phyloP scores from a whole-genome alignment of 2,113 vertebrate species.

The Falcunculus frontatus region DNA sequence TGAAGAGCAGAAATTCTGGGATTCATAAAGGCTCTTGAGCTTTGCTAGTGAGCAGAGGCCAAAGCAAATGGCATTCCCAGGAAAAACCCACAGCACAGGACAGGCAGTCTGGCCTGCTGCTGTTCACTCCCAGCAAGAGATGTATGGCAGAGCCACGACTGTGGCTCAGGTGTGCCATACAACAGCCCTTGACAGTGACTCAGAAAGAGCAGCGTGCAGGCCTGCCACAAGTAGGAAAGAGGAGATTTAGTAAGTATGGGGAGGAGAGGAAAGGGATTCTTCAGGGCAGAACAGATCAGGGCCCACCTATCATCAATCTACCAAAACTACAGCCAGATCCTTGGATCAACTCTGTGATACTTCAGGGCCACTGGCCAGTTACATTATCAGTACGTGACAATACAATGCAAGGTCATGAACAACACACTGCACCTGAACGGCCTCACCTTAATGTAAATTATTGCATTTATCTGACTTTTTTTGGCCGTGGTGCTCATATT shows the following conservation, averaged over 20 bases:
- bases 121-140: not conserved
- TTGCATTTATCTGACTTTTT: not conserved
- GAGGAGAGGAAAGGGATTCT: not conserved
- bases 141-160: not conserved
- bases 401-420: not conserved
- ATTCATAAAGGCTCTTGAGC: not conserved
- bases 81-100: not conserved
- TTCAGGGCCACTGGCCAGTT: not conserved
- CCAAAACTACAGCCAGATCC: not conserved
- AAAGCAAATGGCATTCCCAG: not conserved
- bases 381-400: not conserved
- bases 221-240: not conserved
- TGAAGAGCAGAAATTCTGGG: not conserved
- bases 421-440: not conserved
- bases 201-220: fast-evolving
- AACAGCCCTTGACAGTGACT: not conserved
- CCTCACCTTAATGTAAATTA: not conserved
- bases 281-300: not conserved
- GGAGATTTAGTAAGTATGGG: not conserved
- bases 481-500: not conserved
- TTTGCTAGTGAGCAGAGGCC: not conserved
- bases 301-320: not conserved
- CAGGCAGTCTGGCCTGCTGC: not conserved
- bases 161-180: not conserved
- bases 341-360: not conserved